Percentiles rank a stretch among this genome's conserved stretches.
Conservation (phyloP, 2,797 vertebrate species). For the Parotocinclus haroldoi region DNA sequence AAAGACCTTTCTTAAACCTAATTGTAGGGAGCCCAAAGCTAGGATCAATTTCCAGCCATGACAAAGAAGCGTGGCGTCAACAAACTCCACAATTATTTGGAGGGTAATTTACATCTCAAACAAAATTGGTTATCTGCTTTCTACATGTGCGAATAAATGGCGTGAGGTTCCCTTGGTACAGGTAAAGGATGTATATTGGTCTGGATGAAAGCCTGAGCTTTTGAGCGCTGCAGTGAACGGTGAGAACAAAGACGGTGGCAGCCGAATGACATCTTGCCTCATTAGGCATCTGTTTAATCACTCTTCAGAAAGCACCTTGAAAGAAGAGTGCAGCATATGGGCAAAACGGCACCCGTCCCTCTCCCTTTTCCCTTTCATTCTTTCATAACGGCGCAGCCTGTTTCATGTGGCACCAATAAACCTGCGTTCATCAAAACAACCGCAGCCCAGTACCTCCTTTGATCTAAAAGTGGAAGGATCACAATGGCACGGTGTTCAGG, state of each 20-base stretch:
- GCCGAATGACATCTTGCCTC: constrained; percentile 42
- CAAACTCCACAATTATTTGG: constrained; percentile 20
- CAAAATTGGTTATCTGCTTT: constrained; percentile 32
- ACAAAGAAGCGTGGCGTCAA: constrained; percentile 1
- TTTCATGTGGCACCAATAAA: constrained; percentile 31
- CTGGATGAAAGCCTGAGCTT: constrained; percentile 43
- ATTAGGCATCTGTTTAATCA: constrained; percentile 50
- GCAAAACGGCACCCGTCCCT: constrained; percentile 24
- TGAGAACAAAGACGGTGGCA: constrained; percentile 45
- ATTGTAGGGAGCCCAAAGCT: constrained; percentile 8
- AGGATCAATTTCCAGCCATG: not conserved
- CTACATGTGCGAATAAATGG: constrained; percentile 38
- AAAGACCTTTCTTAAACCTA: constrained; percentile 10
- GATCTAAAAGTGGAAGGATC: not conserved
- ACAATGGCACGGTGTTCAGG: too few relatives aligned
- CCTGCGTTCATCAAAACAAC: constrained; percentile 24
- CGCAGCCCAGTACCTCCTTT: not conserved
- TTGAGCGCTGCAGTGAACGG: constrained; percentile 42
- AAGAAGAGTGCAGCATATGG: constrained; percentile 42
- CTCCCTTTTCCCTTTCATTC: constrained; percentile 36
- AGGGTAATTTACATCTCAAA: constrained; percentile 49
- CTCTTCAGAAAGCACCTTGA: constrained; percentile 47
- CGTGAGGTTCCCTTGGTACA: constrained; percentile 33
- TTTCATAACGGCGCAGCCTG: constrained; percentile 37
- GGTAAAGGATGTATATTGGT: constrained; percentile 42